Percentiles rank a stretch among this genome's conserved stretches.
phyloP scores from a whole-genome alignment of 1,140 invertebrate genomes.

The Parasteatoda tepidariorum region DNA sequence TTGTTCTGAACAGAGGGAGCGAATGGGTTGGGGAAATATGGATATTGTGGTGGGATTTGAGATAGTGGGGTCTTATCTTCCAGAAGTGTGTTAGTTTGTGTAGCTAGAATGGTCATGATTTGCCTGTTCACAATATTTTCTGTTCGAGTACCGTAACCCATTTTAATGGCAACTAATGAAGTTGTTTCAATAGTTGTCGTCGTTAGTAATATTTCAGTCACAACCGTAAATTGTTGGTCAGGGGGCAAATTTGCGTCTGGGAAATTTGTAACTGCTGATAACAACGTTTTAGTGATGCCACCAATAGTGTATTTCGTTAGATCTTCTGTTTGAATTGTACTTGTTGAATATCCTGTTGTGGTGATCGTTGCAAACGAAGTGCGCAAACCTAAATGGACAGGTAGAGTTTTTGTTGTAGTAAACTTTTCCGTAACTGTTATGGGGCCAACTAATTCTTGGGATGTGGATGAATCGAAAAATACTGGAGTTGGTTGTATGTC shows the following conservation, averaged over 20 bases:
- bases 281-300: conserved; percentile 61
- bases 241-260: conserved; percentile 35
- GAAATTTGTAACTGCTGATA: conserved; percentile 36
- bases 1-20: conserved; percentile 66
- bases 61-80: conserved; percentile 29
- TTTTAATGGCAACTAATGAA: conserved; percentile 63
- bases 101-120: conserved; percentile 63
- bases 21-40: conserved; percentile 70
- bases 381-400: conserved; percentile 63
- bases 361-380: conserved; percentile 65
- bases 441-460: background rate
- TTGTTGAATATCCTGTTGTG: conserved; percentile 63
- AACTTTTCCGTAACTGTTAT: conserved; percentile 63
- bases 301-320: conserved; percentile 60
- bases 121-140: conserved; percentile 62
- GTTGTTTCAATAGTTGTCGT: conserved; percentile 62
- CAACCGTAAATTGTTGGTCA: conserved; percentile 59
- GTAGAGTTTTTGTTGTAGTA: conserved; percentile 64
- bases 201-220: conserved; percentile 63
- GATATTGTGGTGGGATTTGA: conserved; percentile 25
- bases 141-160: conserved; percentile 64
- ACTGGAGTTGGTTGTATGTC: background rate
- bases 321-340: conserved; percentile 58
- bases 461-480: background rate
- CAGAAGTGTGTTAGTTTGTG: conserved; percentile 56